phyloP scores from a whole-genome alignment of 2,113 vertebrate species.

The Ictalurus furcatus region DNA sequence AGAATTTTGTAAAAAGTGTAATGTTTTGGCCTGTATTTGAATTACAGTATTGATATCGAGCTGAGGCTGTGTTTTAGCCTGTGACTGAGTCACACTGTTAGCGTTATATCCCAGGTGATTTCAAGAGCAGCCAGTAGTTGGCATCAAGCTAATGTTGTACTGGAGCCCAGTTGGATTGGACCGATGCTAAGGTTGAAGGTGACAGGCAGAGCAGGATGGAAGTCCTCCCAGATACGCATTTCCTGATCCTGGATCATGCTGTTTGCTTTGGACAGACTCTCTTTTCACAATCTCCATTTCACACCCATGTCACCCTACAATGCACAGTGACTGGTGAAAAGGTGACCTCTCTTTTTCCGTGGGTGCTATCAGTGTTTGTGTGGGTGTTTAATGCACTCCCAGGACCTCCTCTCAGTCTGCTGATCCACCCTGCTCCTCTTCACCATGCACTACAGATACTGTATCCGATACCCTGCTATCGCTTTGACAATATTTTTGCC shows the following conservation, averaged over 20 bases:
- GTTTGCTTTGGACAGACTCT: slow-evolving; percentile 50
- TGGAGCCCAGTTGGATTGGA: slow-evolving; percentile 15
- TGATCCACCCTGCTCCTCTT: slow-evolving; percentile 22
- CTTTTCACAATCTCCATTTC: slow-evolving; percentile 2
- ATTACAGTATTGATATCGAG: slow-evolving; percentile 4
- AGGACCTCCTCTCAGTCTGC: not conserved
- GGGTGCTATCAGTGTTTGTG: slow-evolving; percentile 58
- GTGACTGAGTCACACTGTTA: not conserved
- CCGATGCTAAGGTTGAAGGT: slow-evolving; percentile 43
- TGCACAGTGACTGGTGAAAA: not conserved
- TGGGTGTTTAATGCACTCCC: slow-evolving; percentile 1
- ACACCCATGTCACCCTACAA: slow-evolving; percentile 16
- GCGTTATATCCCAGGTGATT: not conserved
- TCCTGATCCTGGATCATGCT: slow-evolving; percentile 43
- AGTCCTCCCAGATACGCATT: slow-evolving; percentile 50
- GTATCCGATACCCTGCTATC: not conserved
- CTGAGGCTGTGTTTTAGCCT: slow-evolving; percentile 5
- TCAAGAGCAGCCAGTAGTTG: not conserved
- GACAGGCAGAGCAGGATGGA: slow-evolving; percentile 48
- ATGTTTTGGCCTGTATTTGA: not conserved
- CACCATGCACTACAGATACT: not conserved
- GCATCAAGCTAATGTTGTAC: not conserved
- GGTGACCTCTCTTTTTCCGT: slow-evolving; percentile 43
- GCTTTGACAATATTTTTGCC: not conserved
- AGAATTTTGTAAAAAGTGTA: not conserved